A percentile compares a stretch with the other conserved stretches of the same genome.
These are phyloP conservation scores for Mus pahari DNA, from an alignment of 2,113 vertebrate species.

Conservation along the genomic window DNA sequence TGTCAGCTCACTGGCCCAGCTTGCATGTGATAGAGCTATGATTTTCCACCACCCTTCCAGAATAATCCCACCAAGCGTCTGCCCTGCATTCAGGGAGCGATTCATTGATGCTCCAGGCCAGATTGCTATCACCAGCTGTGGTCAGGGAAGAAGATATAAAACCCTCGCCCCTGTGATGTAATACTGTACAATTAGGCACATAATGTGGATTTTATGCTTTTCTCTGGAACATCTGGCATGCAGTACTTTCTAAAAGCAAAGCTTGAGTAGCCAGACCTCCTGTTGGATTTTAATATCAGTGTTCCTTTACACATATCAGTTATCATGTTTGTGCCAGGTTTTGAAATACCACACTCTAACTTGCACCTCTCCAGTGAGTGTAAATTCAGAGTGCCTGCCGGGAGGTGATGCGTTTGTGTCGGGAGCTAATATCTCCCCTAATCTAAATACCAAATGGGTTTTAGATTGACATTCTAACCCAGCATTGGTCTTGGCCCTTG, in stretches of 20 bases:
- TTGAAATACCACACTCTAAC: slow-evolving; percentile 55
- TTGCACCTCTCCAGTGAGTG: slow-evolving; percentile 68
- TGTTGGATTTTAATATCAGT: slow-evolving; percentile 78
- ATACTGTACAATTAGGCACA: slow-evolving; percentile 80
- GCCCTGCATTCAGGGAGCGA: slow-evolving; percentile 8
- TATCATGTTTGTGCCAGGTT: slow-evolving; percentile 71
- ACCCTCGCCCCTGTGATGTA: slow-evolving; percentile 61
- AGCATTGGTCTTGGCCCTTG: slow-evolving; percentile 75
- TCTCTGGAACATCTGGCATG: slow-evolving; percentile 76
- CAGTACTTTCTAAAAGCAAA: slow-evolving; percentile 68
- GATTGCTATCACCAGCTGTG: slow-evolving; percentile 77
- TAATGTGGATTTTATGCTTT: slow-evolving; percentile 80
- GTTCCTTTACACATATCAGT: slow-evolving; percentile 70
- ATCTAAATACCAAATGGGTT: slow-evolving; percentile 84
- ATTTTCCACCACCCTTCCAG: neutral
- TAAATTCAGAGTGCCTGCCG: slow-evolving; percentile 74
- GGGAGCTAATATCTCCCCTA: slow-evolving; percentile 75
- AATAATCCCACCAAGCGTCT: neutral
- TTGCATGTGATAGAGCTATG: neutral
- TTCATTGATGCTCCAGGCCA: slow-evolving; percentile 68
- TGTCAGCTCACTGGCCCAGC: neutral
- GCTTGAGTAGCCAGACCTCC: slow-evolving; percentile 68
- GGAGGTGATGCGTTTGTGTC: slow-evolving; percentile 61
- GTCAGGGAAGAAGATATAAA: slow-evolving; percentile 57
- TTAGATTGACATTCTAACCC: slow-evolving; percentile 70